Evolutionary conservation across 2,797 vertebrate genomes (phyloP).

Genomic region (Coregonus sp.): DNA sequence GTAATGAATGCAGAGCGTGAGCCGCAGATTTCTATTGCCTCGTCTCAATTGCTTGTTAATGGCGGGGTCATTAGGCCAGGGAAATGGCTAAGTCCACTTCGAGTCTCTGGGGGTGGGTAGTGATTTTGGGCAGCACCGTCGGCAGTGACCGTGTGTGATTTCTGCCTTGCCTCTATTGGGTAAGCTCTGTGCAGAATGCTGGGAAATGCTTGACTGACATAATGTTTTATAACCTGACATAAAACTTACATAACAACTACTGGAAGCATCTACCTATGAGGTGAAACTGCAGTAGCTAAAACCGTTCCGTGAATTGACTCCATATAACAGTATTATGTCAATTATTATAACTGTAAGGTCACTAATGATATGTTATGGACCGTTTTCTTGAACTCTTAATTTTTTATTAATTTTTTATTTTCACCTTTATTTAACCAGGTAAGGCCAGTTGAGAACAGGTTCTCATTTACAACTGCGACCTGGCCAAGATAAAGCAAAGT

Average conservation of each 20-base stretch:
- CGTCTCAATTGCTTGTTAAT: slow-evolving; percentile 75
- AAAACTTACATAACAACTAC: background rate
- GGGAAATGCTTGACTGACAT: background rate
- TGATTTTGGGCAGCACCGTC: slow-evolving; percentile 35
- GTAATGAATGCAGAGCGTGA: slow-evolving; percentile 77
- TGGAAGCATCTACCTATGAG: background rate
- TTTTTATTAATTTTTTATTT: too few relatives aligned
- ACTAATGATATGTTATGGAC: too few relatives aligned
- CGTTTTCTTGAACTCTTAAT: too few relatives aligned
- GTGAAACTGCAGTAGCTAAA: too few relatives aligned
- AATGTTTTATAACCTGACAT: background rate
- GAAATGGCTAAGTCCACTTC: slow-evolving; percentile 70
- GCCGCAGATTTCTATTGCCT: slow-evolving; percentile 77
- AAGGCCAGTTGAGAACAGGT: too few relatives aligned
- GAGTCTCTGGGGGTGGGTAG: slow-evolving; percentile 59
- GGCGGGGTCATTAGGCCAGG: slow-evolving; percentile 73
- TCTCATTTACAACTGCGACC: too few relatives aligned
- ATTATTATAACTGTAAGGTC: too few relatives aligned
- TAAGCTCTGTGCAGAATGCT: background rate
- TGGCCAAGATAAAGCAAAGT: too few relatives aligned
- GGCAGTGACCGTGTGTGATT: slow-evolving; percentile 45
- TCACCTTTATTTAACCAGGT: too few relatives aligned
- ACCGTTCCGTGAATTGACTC: too few relatives aligned
- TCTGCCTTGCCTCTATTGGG: background rate
- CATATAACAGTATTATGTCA: too few relatives aligned